Conservation (phyloP, 64 coral and sea anemone species). For the Dendrophyllia cribrosa region DNA sequence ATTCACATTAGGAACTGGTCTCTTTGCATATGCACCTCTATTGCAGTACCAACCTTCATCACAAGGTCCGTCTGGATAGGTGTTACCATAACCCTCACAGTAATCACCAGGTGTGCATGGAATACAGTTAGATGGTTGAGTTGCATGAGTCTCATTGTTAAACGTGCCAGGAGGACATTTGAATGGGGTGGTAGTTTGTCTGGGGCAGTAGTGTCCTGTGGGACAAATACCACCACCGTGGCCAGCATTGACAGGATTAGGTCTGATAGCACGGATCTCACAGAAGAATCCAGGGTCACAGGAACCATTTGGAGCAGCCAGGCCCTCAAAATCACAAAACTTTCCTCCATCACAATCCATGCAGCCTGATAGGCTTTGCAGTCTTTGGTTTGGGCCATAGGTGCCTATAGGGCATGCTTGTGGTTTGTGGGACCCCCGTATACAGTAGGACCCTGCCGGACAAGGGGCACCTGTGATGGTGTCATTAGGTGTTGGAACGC, state of each 20-base stretch:
- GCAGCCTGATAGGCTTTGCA: slow-evolving; percentile 78
- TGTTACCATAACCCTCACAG: slow-evolving; percentile 89
- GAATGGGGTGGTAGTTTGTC: slow-evolving; percentile 85
- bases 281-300: slow-evolving; percentile 94
- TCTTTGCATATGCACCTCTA: slow-evolving; percentile 82
- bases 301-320: slow-evolving; percentile 83
- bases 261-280: slow-evolving; percentile 70
- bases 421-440: slow-evolving; percentile 69
- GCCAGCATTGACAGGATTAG: slow-evolving; percentile 72
- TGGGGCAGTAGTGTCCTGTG: slow-evolving; percentile 84
- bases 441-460: slow-evolving; percentile 84
- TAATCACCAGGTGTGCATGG: slow-evolving; percentile 90
- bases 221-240: slow-evolving; percentile 92
- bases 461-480: slow-evolving; percentile 89
- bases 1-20: slow-evolving; percentile 61
- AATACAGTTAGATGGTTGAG: slow-evolving; percentile 71
- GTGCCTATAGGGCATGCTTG: slow-evolving; percentile 88
- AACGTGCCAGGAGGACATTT: slow-evolving; percentile 98
- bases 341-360: slow-evolving; percentile 93
- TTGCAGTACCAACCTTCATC: slow-evolving; percentile 92
- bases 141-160: slow-evolving; percentile 79
- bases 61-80: slow-evolving; percentile 76
- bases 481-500: slow-evolving; percentile 90
- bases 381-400: slow-evolving; percentile 73
- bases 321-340: slow-evolving; percentile 78